Evolutionary conservation across 2,888 invertebrate genomes (phyloP), one percentile per base, ranked within the genome.

Genomic region (Daptonema setosum): DNA sequence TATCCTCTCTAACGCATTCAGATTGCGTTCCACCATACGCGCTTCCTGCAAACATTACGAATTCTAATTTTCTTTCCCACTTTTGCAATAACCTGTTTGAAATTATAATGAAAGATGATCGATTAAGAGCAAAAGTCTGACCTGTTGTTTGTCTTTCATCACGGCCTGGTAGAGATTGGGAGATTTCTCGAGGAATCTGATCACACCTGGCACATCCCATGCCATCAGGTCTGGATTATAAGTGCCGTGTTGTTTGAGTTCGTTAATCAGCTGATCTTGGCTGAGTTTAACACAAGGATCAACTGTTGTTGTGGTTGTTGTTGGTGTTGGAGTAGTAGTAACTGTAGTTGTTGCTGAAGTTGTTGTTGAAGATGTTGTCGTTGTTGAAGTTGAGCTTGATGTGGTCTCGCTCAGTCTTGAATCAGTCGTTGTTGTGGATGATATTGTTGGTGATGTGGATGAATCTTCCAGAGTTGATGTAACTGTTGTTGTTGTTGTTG

Each of bases 191-290:
- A 69, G 58, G 57, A 69, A 69, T n/a, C 67, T 59, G 22, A 68
- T 63, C 1, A 69, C 66, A 24, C 69, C 69, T 3, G 66, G 54
- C 11, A 64, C 67, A 59, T 69, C 69, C 69, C 69, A 69, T 3
- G 69, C 69, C 69, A 69, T 69, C 25, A 69, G 60, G 50, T 69
- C 69, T 1, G 57, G 59, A 41, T 58, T 57, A 45, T 59, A 59
- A 22, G 59, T 59, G 50, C 59, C 59, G 17, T 57, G 26, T 28
- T 50, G 52, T 30, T 59, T 59, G 48, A 59, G 28, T 45, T 57
- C 55, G 8, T 41, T 30, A 2, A 59, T 30, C 52, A 59, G 26
- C 25, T 57, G 41, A 25, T 59, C 47, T 50, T 59, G 47, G 2
- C 51, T 57, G 2, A 54, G 48, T 52, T 52, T 47, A 2, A 22